Conservation (phyloP, 2,888 invertebrate genomes). For the Ormia ochracea region DNA sequence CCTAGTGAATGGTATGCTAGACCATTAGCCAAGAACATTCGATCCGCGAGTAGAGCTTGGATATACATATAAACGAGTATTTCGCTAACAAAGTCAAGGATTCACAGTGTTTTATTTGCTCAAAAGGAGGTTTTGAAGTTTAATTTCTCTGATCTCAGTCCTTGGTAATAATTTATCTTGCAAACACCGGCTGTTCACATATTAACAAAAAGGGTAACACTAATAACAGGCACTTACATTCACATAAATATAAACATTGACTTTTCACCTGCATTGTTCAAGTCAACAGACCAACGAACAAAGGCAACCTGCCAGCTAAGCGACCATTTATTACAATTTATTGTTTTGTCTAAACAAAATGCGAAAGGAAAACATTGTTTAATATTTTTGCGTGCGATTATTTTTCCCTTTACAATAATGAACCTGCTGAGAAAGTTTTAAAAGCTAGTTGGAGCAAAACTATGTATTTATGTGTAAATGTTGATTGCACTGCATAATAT, state of each 20-base stretch:
- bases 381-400: constrained; percentile 4
- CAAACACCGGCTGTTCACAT: not conserved
- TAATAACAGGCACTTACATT: not conserved
- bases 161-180: not conserved
- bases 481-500: too few relatives aligned
- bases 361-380: too few relatives aligned
- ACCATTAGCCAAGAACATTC: too few relatives aligned
- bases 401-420: not conserved
- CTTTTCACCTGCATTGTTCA: constrained; percentile 22
- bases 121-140: not conserved
- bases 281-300: not conserved
- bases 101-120: too few relatives aligned
- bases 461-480: too few relatives aligned
- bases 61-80: too few relatives aligned
- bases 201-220: constrained; percentile 1
- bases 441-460: not conserved
- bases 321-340: constrained; percentile 39
- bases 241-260: not conserved
- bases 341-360: not conserved
- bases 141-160: not conserved
- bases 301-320: not conserved
- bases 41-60: too few relatives aligned
- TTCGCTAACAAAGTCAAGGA: too few relatives aligned
- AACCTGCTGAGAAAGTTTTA: not conserved
- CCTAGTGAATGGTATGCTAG: too few relatives aligned